Evolutionary conservation across 2,888 invertebrate genomes (phyloP).

Genomic region (Apodemia duryi): DNA sequence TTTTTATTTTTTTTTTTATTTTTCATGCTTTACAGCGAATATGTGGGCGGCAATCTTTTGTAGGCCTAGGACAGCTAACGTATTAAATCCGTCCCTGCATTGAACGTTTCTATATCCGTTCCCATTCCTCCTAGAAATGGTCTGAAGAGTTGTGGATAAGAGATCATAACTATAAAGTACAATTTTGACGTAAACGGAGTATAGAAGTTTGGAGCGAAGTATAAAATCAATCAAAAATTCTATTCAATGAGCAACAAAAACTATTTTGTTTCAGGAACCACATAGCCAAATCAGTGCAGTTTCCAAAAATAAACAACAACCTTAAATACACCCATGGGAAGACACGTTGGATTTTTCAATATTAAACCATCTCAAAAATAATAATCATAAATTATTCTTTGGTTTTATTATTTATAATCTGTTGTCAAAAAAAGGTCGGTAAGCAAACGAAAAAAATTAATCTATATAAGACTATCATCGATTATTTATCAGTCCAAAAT

Average conservation of each 20-base stretch:
- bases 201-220: background rate
- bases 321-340: conserved; percentile 40
- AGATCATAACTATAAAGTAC: no score
- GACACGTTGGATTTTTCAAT: conserved; percentile 51
- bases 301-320: conserved; percentile 4
- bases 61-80: no score
- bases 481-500: conserved; percentile 51
- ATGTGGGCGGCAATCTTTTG: no score
- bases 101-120: no score
- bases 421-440: conserved; percentile 60
- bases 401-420: conserved; percentile 56
- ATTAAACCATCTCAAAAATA: conserved; percentile 49
- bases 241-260: no score
- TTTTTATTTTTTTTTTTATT: no score
- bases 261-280: background rate
- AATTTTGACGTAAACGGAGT: background rate
- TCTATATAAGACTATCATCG: conserved; percentile 49
- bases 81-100: no score
- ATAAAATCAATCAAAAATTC: background rate
- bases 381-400: conserved; percentile 52
- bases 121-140: no score
- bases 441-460: conserved; percentile 51
- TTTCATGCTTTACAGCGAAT: no score
- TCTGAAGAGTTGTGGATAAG: no score
- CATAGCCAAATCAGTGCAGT: background rate